These are phyloP conservation scores for Tyto alba DNA, from an alignment of 2,113 vertebrate species.

Conservation along the genomic window DNA sequence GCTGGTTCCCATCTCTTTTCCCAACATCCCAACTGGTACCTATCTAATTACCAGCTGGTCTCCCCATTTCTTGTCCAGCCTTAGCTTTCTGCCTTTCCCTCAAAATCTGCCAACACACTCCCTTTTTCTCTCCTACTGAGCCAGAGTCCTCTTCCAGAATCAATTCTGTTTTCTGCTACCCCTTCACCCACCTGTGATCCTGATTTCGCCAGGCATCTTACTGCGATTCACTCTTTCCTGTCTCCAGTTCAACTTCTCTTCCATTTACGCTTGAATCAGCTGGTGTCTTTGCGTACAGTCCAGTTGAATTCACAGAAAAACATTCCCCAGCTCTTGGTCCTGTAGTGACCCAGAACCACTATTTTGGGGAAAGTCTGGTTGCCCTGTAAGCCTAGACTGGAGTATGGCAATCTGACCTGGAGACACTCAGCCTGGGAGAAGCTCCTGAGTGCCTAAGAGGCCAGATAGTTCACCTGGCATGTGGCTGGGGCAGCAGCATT, in stretches of 20 bases:
- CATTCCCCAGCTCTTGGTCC: background rate
- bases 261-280: background rate
- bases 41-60: background rate
- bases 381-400: background rate
- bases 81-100: background rate
- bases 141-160: background rate
- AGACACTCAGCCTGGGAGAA: background rate
- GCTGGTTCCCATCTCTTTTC: background rate
- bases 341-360: background rate
- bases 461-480: background rate
- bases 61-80: background rate
- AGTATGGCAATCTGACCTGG: background rate
- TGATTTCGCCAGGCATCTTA: background rate
- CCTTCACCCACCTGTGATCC: background rate
- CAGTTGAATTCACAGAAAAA: background rate
- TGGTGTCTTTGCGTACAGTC: background rate
- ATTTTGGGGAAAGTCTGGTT: background rate
- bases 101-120: background rate
- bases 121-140: background rate
- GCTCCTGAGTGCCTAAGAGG: rapidly evolving
- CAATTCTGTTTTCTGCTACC: background rate
- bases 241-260: background rate
- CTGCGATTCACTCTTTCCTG: background rate
- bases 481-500: background rate
- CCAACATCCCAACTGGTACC: background rate